Evolutionary conservation across 2,888 invertebrate species (phyloP).

Genomic region (Lasioglossum zephyrum): DNA sequence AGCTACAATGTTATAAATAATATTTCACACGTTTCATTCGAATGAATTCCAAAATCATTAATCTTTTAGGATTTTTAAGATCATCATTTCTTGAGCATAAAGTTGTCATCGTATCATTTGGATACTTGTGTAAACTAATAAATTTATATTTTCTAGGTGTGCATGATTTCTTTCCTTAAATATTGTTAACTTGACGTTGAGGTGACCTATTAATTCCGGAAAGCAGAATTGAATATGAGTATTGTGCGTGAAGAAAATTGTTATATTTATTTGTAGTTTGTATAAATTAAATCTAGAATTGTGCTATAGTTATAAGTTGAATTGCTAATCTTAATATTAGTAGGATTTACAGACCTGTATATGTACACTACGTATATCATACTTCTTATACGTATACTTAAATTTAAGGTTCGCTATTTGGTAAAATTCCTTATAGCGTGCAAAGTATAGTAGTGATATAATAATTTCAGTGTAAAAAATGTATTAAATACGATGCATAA

Average conservation of each 20-base stretch:
- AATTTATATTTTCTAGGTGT: neutral
- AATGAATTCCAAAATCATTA: neutral
- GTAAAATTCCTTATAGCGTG: neutral
- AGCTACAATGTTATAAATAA: neutral
- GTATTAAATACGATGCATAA: conserved; percentile 50
- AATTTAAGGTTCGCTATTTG: neutral
- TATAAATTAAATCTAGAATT: conserved; percentile 8
- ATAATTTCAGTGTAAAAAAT: conserved; percentile 47
- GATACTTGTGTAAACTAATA: neutral
- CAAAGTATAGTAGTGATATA: conserved; percentile 10
- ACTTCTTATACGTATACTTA: conserved; percentile 14
- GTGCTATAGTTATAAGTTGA: neutral
- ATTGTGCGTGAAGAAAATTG: neutral
- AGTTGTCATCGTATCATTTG: neutral
- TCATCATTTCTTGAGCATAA: neutral
- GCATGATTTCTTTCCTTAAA: too few species aligned
- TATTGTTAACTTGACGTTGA: neutral
- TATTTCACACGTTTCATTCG: neutral
- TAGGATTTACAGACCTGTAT: neutral
- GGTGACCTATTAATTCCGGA: neutral
- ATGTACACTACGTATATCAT: conserved; percentile 14
- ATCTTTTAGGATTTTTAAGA: neutral
- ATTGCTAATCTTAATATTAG: neutral
- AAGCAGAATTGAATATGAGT: neutral
- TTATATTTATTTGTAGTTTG: neutral